Evolutionary conservation across 2,113 vertebrate species (phyloP), one percentile per base, ranked within the genome.

Genomic region (Ophthalmolycus amberensis): DNA sequence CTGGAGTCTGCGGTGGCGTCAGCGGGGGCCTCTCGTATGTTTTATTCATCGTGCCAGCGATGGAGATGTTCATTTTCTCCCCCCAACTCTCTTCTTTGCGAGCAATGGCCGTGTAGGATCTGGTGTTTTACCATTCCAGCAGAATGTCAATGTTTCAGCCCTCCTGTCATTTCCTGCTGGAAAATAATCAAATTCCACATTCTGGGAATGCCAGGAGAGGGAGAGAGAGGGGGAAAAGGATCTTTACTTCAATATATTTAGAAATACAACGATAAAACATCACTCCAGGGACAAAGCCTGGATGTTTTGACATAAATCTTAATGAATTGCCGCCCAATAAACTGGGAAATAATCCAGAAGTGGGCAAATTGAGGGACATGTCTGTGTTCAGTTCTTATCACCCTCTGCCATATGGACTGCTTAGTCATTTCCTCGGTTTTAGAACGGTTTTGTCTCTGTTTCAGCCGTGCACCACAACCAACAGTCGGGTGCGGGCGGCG

Each of bases 401-500:
- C 37, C 69, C 15, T 5, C 40, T 77, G 50, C 54, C 72, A 37
- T 44, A 72, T 34, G 16, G 32, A 40, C 29, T 70, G 22, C 20
- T 74, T 48, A 66, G 60, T 71, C 12, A 68, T 77, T 74, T 32
- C 38, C 1, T 5, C 20, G 5, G 54, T 56, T 50, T 11, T 54
- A 50, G 27, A 9, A 70, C 54, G 6, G 15, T 56, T 44, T 20
- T 32, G 10, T 85, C 76, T 69, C 76, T 91, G 29, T 92, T 94
- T 90, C 88, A 99, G 98, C 97, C 98, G 0, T 99, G 98, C 84
- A 96, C 93, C 89, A 96, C 95, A 79, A 96, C 88, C 82, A 95
- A 79, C 37, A 94, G 93, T 64, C 95, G 97, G 1, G 94, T 95
- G 75, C 95, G 97, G 80, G 94, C 93, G 15, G 97, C 97, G 2